phyloP scores from a whole-genome alignment of 2,797 vertebrate species.

The Darevskia nairensis region DNA sequence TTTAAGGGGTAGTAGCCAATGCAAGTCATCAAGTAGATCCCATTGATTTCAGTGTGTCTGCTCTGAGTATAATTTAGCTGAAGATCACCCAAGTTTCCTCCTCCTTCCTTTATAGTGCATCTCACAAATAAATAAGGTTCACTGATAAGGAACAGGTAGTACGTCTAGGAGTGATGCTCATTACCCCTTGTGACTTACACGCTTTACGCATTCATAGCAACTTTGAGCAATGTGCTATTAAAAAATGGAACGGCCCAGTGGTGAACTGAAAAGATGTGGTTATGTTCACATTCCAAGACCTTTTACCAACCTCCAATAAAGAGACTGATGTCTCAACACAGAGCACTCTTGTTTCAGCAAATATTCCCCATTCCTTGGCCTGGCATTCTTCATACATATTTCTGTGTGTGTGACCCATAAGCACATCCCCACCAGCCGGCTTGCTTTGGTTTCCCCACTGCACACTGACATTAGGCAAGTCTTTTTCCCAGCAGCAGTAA shows the following conservation, averaged over 20 bases:
- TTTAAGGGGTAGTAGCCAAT: neutral
- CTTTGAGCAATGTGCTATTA: neutral
- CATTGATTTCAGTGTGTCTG: no score
- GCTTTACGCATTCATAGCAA: slow-evolving; percentile 13
- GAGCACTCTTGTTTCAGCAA: slow-evolving; percentile 55
- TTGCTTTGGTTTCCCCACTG: slow-evolving; percentile 67
- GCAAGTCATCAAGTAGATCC: no score
- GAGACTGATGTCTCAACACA: slow-evolving; percentile 33
- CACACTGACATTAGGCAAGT: slow-evolving; percentile 74
- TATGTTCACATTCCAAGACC: slow-evolving; percentile 42
- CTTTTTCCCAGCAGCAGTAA: slow-evolving; percentile 80
- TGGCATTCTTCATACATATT: slow-evolving; percentile 46
- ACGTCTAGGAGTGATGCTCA: neutral
- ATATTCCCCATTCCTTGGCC: slow-evolving; percentile 49
- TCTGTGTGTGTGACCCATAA: slow-evolving; percentile 57
- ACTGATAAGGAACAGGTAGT: neutral
- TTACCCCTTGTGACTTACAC: neutral
- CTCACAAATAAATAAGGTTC: neutral
- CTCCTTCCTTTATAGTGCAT: neutral
- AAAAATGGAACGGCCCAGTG: neutral
- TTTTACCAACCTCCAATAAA: slow-evolving; percentile 34
- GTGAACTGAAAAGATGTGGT: neutral
- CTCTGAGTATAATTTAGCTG: no score
- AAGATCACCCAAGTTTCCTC: no score
- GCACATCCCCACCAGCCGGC: slow-evolving; percentile 51